Percentiles rank a stretch among this genome's conserved stretches.
Conservation (phyloP, 2,888 invertebrate species). For the Molorchus minor region DNA sequence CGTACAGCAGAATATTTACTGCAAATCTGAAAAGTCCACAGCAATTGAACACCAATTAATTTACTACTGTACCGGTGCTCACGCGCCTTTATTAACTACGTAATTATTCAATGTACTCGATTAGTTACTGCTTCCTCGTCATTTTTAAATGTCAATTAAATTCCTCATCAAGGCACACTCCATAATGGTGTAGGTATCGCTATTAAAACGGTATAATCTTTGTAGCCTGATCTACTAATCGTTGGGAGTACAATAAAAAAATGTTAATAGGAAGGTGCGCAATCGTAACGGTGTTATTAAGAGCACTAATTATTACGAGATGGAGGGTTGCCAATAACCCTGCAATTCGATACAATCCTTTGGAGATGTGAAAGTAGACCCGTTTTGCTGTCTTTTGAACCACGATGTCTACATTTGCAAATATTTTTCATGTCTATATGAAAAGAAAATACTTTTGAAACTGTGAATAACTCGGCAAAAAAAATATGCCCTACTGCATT, state of each 20-base stretch:
- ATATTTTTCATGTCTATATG: too few relatives aligned
- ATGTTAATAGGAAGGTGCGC: neutral
- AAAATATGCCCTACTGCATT: too few relatives aligned
- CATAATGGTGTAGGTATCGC: neutral
- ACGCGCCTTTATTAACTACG: conserved; percentile 7
- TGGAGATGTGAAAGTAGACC: neutral
- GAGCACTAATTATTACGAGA: too few relatives aligned
- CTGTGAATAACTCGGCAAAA: too few relatives aligned
- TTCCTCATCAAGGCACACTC: neutral
- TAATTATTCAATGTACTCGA: conserved; percentile 6
- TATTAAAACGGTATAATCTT: neutral
- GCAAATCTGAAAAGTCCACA: neutral
- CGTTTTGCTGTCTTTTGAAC: neutral
- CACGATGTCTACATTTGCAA: too few relatives aligned
- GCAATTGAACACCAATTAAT: conserved; percentile 4
- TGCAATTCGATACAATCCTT: neutral
- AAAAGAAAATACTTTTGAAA: too few relatives aligned
- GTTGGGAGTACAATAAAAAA: neutral
- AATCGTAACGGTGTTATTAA: neutral
- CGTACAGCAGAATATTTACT: too few relatives aligned
- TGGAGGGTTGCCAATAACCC: too few relatives aligned
- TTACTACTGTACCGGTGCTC: neutral
- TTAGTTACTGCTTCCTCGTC: conserved; percentile 8
- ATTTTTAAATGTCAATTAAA: conserved; percentile 20
- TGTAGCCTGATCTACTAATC: too few relatives aligned